Evolutionary conservation across 2,888 invertebrate genomes (phyloP).

Genomic region (Carterocephalus palaemon): DNA sequence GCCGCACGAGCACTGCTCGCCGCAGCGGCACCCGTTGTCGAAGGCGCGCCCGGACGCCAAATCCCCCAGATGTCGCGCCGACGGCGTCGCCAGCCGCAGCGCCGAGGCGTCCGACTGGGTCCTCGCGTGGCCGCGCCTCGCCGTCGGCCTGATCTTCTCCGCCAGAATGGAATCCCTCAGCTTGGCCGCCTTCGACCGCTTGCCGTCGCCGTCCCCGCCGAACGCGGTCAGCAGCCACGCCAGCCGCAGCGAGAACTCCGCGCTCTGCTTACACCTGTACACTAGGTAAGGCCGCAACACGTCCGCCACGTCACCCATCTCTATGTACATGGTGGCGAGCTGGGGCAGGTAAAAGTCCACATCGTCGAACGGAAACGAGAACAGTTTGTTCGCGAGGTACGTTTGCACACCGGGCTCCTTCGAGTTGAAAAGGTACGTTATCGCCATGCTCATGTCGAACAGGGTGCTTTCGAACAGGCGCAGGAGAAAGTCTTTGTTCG

Average conservation of each 20-base stretch:
- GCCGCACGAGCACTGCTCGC: slow-evolving; percentile 83
- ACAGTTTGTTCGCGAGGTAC: slow-evolving; percentile 98
- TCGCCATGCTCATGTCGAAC: slow-evolving; percentile 98
- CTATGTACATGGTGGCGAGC: slow-evolving; percentile 98
- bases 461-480: slow-evolving; percentile 98
- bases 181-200: slow-evolving; percentile 63
- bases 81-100: slow-evolving; percentile 71
- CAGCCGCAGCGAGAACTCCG: slow-evolving; percentile 96
- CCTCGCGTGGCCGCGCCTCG: slow-evolving; percentile 78
- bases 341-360: slow-evolving; percentile 99
- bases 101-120: slow-evolving; percentile 91
- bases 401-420: slow-evolving; percentile 98
- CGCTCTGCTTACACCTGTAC: slow-evolving; percentile 89
- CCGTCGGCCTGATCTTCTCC: slow-evolving; percentile 71
- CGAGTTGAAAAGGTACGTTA: slow-evolving; percentile 98
- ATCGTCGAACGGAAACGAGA: slow-evolving; percentile 93
- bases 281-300: slow-evolving; percentile 72
- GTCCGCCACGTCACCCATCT: slow-evolving; percentile 98
- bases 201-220: slow-evolving; percentile 82
- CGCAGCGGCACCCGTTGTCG: slow-evolving; percentile 96
- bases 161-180: slow-evolving; percentile 67
- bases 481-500: slow-evolving; percentile 84
- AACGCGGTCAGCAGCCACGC: slow-evolving; percentile 98
- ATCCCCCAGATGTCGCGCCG: slow-evolving; percentile 90
- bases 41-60: slow-evolving; percentile 96